A percentile compares a stretch with the other conserved stretches of the same genome.
phyloP scores from a whole-genome alignment of 2,113 vertebrate species.

The Chrysochloris asiatica region DNA sequence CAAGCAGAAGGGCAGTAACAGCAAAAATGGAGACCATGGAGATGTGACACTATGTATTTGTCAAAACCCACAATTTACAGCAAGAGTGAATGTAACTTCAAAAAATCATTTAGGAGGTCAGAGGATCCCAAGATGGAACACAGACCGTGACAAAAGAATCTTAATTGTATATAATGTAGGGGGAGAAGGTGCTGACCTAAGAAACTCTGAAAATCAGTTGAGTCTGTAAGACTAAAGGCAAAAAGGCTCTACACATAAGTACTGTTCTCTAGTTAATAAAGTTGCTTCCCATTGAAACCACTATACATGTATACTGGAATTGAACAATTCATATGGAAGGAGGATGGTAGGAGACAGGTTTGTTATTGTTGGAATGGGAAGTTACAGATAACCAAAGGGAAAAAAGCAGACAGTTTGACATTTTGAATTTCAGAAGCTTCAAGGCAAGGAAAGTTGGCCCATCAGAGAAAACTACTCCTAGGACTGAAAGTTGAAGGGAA shows the following conservation, averaged over 20 bases:
- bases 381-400: not conserved
- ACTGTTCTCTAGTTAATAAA: not conserved
- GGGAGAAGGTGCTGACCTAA: not conserved
- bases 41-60: not conserved
- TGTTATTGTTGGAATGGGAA: not conserved
- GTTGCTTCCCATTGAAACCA: not conserved
- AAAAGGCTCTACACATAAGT: not conserved
- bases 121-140: not conserved
- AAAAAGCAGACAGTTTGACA: too few relatives aligned
- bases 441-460: too few relatives aligned
- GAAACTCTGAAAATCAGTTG: not conserved
- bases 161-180: too few relatives aligned
- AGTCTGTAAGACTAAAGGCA: not conserved
- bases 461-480: too few relatives aligned
- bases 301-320: not conserved
- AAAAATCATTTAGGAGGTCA: not conserved
- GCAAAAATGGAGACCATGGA: not conserved
- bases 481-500: too few relatives aligned
- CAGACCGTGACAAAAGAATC: not conserved
- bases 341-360: not conserved
- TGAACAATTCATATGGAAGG: not conserved
- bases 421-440: too few relatives aligned
- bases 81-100: not conserved
- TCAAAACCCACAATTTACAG: not conserved
- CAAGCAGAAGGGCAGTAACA: slow-evolving; percentile 4